Base-by-base conservation (phyloP, 2,888 invertebrate genomes). In the Stenurella melanura region DNA sequence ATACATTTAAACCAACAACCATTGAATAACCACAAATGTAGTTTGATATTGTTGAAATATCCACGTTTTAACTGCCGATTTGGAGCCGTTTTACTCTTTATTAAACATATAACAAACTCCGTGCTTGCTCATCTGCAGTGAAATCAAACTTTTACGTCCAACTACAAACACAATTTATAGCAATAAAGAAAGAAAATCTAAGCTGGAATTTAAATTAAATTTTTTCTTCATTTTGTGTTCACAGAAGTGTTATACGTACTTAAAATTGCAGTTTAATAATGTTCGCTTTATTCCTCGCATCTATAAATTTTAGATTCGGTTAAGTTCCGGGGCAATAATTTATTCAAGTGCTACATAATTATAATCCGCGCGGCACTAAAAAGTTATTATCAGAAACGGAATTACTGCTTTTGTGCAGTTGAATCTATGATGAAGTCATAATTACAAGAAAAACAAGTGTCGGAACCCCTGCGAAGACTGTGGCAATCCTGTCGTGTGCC, bases 401-500 rank as follows among this genome's bases (percentile, higher is more conserved):
- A 78, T 74, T 75, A 69, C 73, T 56, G 75, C 70, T 56, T 74
- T 69, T 77, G 63, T 79, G 75, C 73, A 73, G 73, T 76, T 34
- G 75, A 74, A 77, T 71, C 74, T 66, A 76, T 74, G 76, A 78
- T 75, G 77, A 75, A 80, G 75, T 78, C 75, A 66, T 77, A 78
- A 78, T 80, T 70, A 74, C 19, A 38, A 54, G 76, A 70, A 70
- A 75, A 78, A 78, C 68, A 54, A 42, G 21, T 19, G 60, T 61
- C 15, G 26, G 56, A n/a, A 67, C 80, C 78, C 80, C 86, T 78
- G 85, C 85, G 80, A 83, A 82, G 85, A 79, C 78, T 76, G 34
- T 30, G 50, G 61, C 77, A 69, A 58, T 74, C 78, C 80, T 83
- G 86, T 86, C 86, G 86, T 86, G 86, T 85, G 86, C 86, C 86